Percentiles rank a stretch among this genome's conserved stretches.
Evolutionary conservation across 2,113 vertebrate genomes (phyloP).

Genomic region (Collichthys lucidus): DNA sequence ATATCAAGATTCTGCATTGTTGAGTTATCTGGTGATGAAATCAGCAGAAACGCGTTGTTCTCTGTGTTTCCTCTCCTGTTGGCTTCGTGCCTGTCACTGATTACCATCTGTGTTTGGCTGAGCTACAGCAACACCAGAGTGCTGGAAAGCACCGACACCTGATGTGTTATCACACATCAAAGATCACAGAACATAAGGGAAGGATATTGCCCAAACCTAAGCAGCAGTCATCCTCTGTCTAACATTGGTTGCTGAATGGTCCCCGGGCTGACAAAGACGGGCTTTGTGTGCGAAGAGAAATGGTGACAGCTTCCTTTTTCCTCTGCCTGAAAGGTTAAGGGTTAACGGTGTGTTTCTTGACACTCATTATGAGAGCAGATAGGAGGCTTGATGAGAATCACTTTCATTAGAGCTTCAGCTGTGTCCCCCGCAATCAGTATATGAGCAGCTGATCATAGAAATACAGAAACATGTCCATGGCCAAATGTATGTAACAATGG

Average conservation of each 20-base stretch:
- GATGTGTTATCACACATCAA: constrained; percentile 38
- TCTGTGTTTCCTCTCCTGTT: constrained; percentile 6
- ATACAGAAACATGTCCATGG: constrained; percentile 13
- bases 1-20: neutral
- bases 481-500: constrained; percentile 21
- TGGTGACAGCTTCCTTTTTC: constrained; percentile 21
- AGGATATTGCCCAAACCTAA: constrained; percentile 47
- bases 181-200: constrained; percentile 26
- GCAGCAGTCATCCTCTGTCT: constrained; percentile 16
- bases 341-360: constrained; percentile 50
- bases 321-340: constrained; percentile 33
- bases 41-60: neutral
- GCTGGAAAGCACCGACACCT: constrained; percentile 3
- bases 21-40: constrained; percentile 1
- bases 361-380: constrained; percentile 48
- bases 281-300: constrained; percentile 42
- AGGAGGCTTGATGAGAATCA: constrained; percentile 58
- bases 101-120: constrained; percentile 47
- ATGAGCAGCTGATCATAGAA: constrained; percentile 38
- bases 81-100: constrained; percentile 15
- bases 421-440: constrained; percentile 48
- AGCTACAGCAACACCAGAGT: neutral
- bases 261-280: neutral
- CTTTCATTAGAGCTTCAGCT: constrained; percentile 64
- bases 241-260: neutral